phyloP scores from a whole-genome alignment of 2,113 vertebrate species.

The Sisor rabdophorus region DNA sequence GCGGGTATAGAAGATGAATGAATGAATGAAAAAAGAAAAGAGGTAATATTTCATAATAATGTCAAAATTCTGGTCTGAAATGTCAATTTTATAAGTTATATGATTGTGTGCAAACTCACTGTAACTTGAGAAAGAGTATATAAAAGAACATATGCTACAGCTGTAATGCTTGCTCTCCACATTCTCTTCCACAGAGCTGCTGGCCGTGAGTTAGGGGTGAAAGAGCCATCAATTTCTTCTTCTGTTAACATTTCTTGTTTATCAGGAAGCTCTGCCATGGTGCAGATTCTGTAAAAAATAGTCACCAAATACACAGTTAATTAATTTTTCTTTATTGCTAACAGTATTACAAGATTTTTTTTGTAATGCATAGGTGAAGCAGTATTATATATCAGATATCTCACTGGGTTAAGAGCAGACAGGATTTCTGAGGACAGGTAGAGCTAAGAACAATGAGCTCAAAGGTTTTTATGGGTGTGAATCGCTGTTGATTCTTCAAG shows the following conservation, averaged over 20 bases:
- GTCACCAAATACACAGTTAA: background rate
- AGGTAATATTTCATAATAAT: no score
- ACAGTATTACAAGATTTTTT: background rate
- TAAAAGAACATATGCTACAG: conserved; percentile 73
- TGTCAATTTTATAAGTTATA: no score
- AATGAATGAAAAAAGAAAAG: no score
- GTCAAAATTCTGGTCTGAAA: no score
- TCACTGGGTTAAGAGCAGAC: no score
- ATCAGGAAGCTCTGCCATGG: conserved; percentile 45
- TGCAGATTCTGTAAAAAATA: conserved; percentile 58
- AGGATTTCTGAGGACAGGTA: no score
- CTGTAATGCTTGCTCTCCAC: conserved; percentile 72
- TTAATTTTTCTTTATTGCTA: background rate
- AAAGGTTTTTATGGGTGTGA: no score
- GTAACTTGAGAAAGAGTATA: conserved; percentile 83
- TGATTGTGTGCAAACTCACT: conserved; percentile 68
- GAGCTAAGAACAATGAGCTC: no score
- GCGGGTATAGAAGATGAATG: no score
- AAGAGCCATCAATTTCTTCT: conserved; percentile 45
- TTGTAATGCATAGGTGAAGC: no score
- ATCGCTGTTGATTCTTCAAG: no score
- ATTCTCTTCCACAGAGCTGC: conserved; percentile 58
- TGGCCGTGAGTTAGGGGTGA: conserved; percentile 41
- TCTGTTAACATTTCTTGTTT: conserved; percentile 41
- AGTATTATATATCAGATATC: no score